Evolutionary conservation across 2,113 vertebrate genomes (phyloP), one percentile per base, ranked within the genome.

Genomic region (Smithornis capensis): DNA sequence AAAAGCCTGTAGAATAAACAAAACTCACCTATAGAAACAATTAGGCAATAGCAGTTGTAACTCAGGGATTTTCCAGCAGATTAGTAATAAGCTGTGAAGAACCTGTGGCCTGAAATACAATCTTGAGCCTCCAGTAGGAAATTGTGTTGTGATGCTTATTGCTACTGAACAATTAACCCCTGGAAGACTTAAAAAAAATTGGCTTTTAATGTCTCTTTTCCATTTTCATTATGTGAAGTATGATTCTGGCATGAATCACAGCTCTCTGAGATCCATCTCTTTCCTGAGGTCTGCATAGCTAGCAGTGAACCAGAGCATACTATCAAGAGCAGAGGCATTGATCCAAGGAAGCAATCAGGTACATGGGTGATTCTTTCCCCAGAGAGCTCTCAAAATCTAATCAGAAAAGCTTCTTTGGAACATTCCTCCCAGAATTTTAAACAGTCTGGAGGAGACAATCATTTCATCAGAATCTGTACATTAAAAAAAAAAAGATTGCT

Each of bases 21-120:
- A 73, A 88, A 92, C 47, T 87, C 47, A 96, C 73, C 71, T 94
- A 64, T 71, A 93, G 85, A 96, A 96, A 92, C 37, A 86, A 73
- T 74, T 89, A 93, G 60, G 67, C 56, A 89, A 69, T 65, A 78
- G 49, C 70, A 94, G 50, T 49, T 79, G 52, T 75, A 70, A 59
- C 73, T 70, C 83, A 86, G 78, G 60, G 84, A 56, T 87, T 93
- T 96, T 93, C 45, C 88, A 93, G 74, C 73, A 92, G 68, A 69
- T 90, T 78, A 92, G 35, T 80, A 85, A 88, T 33, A 79, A 81
- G 57, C 44, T 93, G 63, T 69, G 69, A 94, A 89, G 75, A 94
- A 47, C 64, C 80, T 56, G 19, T 90, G 80, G 90, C 69, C 74
- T 90, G 56, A 95, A 93, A 84, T 62, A 69, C 83, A 95, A 84